Conservation (phyloP, 1,140 invertebrate genomes). For the Vanessa atalanta region DNA sequence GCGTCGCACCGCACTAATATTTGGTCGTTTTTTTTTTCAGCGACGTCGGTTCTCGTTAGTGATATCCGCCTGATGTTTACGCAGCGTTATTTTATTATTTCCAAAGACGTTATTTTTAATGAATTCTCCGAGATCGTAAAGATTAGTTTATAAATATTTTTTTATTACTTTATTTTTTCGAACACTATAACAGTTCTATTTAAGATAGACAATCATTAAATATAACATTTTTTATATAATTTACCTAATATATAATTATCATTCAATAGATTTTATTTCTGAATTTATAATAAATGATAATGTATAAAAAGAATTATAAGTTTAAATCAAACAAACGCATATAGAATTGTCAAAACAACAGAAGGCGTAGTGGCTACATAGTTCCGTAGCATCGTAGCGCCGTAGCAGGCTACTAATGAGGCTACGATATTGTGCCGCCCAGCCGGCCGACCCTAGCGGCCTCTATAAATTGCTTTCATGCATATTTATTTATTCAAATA, state of each 20-base stretch:
- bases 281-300: too few relatives aligned
- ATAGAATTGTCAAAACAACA: slow-evolving; percentile 50
- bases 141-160: neutral
- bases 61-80: slow-evolving; percentile 40
- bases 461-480: slow-evolving; percentile 80
- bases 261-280: too few relatives aligned
- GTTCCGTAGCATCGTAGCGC: slow-evolving; percentile 58
- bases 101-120: slow-evolving; percentile 36
- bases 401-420: slow-evolving; percentile 72
- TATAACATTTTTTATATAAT: too few relatives aligned
- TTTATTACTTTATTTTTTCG: neutral
- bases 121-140: slow-evolving; percentile 27
- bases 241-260: too few relatives aligned
- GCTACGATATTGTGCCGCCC: slow-evolving; percentile 68
- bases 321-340: slow-evolving; percentile 4
- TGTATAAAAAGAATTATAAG: neutral
- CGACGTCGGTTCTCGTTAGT: slow-evolving; percentile 53
- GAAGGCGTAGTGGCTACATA: slow-evolving; percentile 42
- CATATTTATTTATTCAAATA: slow-evolving; percentile 81
- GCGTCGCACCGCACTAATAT: slow-evolving; percentile 57
- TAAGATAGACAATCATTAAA: too few relatives aligned
- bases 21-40: slow-evolving; percentile 51
- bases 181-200: too few relatives aligned
- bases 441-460: slow-evolving; percentile 53
- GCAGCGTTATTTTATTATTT: slow-evolving; percentile 38